Base-by-base conservation (phyloP, 2,797 vertebrate species). In the Pelochelys cantorii region DNA sequence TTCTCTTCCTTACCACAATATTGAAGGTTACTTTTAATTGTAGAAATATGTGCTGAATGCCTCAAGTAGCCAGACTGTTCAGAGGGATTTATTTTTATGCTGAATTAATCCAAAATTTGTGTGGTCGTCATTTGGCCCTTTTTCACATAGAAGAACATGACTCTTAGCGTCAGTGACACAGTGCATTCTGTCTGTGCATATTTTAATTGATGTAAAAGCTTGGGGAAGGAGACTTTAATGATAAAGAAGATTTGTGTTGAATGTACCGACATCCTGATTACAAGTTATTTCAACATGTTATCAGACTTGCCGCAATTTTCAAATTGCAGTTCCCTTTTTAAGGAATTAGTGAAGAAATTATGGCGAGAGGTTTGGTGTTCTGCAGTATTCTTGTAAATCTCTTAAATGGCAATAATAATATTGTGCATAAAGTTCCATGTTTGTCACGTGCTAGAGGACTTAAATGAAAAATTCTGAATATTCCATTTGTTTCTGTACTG, bases 351-450 rank as follows among this genome's bases (percentile, higher is more conserved):
- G 29, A 65, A n/a, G 62, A n/a, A n/a, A n/a, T 65, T 82, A 34
- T 0, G 20, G 65, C 89, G 87, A 86, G 53, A 18, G 83, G 83
- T 78, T 90, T 4, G 2, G 81, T 20, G 22, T 89, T 93, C 90
- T 87, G 79, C 83, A 85, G 85, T 79, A 95, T 84, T 89, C 89
- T 90, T 89, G 82, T 65, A n/a, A n/a, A 65, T 65, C 5, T 20
- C 65, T 34, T 14, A 31, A 65, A 68, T 8, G 10, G 7, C n/a
- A 68, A 34, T 68, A 34, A 34, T 34, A 7, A 68, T 71, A 71
- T 22, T 71, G 68, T 71, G 18, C 20, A 71, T 37, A 37, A 71
- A 11, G 5, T 37, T 71, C 20, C 9, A 34, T 22, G 37, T 10
- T 34, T 68, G 9, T 71, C 9, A 5, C 34, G 23, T 37, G 37